Evolutionary conservation across 2,797 vertebrate species (phyloP).

Genomic region (Poeciliopsis presidionis): DNA sequence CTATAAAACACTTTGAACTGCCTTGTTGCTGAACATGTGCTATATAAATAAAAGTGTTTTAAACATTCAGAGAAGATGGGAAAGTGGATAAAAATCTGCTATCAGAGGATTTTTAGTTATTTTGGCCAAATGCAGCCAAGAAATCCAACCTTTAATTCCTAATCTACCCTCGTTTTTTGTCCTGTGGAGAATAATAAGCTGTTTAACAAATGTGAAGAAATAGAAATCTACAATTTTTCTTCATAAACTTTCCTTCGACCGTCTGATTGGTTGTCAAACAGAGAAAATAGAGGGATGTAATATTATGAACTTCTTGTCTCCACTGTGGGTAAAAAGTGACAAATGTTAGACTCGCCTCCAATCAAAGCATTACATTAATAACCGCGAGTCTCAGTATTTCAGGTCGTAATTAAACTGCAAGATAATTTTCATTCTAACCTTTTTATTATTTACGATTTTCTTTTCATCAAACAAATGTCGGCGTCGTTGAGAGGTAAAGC

Average conservation of each 20-base stretch:
- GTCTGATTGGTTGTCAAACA: not conserved
- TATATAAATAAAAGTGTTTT: no score
- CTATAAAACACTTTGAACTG: no score
- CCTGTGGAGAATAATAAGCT: not conserved
- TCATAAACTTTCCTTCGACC: not conserved
- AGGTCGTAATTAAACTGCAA: constrained; percentile 50
- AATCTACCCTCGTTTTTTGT: not conserved
- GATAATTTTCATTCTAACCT: constrained; percentile 53
- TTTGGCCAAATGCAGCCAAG: not conserved
- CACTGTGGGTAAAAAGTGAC: constrained; percentile 57
- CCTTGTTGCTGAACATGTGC: no score
- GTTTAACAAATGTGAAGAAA: not conserved
- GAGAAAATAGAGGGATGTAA: not conserved
- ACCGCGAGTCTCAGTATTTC: constrained; percentile 56
- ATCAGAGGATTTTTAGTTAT: no score
- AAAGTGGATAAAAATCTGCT: no score
- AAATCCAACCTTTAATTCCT: not conserved
- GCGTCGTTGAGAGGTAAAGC: constrained; percentile 3
- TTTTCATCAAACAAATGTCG: constrained; percentile 4
- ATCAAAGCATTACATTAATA: constrained; percentile 77
- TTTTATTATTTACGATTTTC: constrained; percentile 24
- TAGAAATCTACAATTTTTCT: not conserved
- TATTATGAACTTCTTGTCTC: constrained; percentile 15
- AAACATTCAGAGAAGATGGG: no score
- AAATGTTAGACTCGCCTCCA: constrained; percentile 65